These are phyloP conservation scores for Artemisiospiza belli DNA, from an alignment of 2,113 vertebrate species.

Conservation along the genomic window DNA sequence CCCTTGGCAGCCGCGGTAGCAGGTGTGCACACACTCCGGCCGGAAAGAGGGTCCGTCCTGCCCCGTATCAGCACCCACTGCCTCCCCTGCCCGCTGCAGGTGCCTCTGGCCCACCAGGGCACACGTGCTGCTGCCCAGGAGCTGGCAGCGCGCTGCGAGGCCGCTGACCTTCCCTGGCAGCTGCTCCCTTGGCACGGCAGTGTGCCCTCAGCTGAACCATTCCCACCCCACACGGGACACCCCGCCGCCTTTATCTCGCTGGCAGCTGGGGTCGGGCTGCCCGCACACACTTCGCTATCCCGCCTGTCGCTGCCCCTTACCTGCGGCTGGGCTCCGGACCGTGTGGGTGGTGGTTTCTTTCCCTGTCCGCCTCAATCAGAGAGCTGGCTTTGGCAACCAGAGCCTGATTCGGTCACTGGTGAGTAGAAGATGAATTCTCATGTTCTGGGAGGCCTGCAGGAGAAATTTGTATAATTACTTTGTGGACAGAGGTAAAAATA, in stretches of 20 bases:
- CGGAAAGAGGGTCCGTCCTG: neutral
- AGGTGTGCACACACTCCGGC: too few relatives aligned
- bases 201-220: neutral
- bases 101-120: accelerated
- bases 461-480: neutral
- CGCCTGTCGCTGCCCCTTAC: accelerated
- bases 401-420: neutral
- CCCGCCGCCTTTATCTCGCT: neutral
- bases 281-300: accelerated
- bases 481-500: neutral
- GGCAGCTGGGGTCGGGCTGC: neutral
- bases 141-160: neutral
- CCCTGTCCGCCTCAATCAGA: neutral
- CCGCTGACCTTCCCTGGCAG: neutral
- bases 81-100: neutral
- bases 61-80: accelerated
- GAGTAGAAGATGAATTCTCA: neutral
- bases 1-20: neutral
- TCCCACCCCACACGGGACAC: neutral
- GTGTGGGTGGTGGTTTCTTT: neutral
- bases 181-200: accelerated
- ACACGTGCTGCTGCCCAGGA: neutral
- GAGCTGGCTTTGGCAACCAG: neutral
- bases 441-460: neutral
- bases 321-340: neutral